Evolutionary conservation across 2,888 invertebrate species (phyloP).

Genomic region (Imbricaverruca yamaguchii): DNA sequence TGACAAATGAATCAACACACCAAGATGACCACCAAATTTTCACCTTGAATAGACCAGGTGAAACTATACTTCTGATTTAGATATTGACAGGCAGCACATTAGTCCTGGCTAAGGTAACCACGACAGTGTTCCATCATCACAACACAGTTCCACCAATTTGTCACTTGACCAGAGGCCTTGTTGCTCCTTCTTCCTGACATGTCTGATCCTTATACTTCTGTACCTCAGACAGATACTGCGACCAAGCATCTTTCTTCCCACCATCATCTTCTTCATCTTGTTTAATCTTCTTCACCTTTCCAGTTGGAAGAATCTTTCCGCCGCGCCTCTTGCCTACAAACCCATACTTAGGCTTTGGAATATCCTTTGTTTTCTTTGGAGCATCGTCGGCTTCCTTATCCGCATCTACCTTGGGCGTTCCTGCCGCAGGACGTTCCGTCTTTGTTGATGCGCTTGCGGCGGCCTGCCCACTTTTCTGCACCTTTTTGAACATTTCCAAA

Average conservation of each 20-base stretch:
- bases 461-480: background rate
- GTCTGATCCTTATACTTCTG: slow-evolving; percentile 84
- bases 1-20: slow-evolving; percentile 10
- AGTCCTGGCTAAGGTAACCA: background rate
- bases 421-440: background rate
- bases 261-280: slow-evolving; percentile 10
- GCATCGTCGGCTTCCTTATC: background rate
- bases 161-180: slow-evolving; percentile 81
- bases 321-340: slow-evolving; percentile 71
- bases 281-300: slow-evolving; percentile 75
- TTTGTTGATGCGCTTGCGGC: background rate
- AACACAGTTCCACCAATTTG: background rate
- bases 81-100: background rate
- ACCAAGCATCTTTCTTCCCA: slow-evolving; percentile 71
- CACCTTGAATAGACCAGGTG: background rate
- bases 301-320: slow-evolving; percentile 80
- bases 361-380: background rate
- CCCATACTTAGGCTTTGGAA: slow-evolving; percentile 1
- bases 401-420: no score
- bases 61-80: background rate
- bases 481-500: slow-evolving; percentile 15
- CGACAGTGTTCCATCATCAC: background rate
- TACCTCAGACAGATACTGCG: slow-evolving; percentile 86
- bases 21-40: background rate
- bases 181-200: slow-evolving; percentile 80